These are phyloP conservation scores for Rhinichthys klamathensis DNA, from an alignment of 2,113 vertebrate genomes.

Conservation along the genomic window DNA sequence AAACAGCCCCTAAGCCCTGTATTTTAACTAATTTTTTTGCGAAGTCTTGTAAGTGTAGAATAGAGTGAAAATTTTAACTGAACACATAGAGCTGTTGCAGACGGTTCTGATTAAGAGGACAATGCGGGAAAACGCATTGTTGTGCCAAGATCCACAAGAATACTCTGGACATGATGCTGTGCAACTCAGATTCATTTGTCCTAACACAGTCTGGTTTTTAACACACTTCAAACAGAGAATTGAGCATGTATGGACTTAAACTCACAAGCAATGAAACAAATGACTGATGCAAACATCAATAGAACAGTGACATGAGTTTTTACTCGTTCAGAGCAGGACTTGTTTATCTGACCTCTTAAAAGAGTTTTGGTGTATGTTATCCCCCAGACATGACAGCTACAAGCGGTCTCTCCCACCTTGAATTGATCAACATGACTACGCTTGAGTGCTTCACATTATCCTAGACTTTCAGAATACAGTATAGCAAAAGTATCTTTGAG, in stretches of 20 bases:
- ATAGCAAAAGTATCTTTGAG: not conserved
- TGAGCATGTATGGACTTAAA: not conserved
- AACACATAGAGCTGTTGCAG: not conserved
- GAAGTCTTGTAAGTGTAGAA: too few species aligned
- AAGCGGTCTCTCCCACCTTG: conserved; percentile 28
- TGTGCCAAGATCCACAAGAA: conserved; percentile 3
- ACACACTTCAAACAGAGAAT: not conserved
- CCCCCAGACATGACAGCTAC: conserved; percentile 22
- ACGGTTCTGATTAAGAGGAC: not conserved
- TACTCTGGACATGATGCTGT: not conserved
- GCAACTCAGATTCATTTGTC: not conserved
- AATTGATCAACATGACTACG: conserved; percentile 17
- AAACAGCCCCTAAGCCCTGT: too few species aligned
- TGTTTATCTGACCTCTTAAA: conserved; percentile 28
- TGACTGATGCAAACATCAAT: not conserved
- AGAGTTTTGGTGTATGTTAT: not conserved
- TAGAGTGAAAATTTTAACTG: conserved; percentile 2
- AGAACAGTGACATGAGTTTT: conserved; percentile 19
- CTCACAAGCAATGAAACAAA: not conserved
- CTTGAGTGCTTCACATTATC: not conserved
- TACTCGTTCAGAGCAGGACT: conserved; percentile 9
- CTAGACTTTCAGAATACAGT: not conserved
- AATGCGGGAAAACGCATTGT: not conserved
- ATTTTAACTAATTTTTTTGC: too few species aligned
- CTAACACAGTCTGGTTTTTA: not conserved